Evolutionary conservation across 2,888 invertebrate species (phyloP).

Genomic region (Ethmia dodecea): DNA sequence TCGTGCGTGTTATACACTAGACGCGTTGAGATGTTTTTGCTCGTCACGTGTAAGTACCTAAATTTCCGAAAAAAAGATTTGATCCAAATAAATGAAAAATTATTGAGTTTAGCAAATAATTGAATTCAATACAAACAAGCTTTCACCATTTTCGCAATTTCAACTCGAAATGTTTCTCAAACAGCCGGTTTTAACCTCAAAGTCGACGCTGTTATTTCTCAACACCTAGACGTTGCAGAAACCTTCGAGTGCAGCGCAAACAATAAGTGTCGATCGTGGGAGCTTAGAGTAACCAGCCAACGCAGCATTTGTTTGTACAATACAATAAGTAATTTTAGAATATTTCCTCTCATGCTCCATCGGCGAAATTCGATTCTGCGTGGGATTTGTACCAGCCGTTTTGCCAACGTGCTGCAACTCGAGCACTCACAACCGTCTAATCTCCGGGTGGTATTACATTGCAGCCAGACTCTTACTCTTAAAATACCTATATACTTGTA

Average conservation of each 20-base stretch:
- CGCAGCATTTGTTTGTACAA: slow-evolving; percentile 40
- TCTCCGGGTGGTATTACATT: background rate
- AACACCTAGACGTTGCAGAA: slow-evolving; percentile 67
- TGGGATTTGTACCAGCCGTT: slow-evolving; percentile 33
- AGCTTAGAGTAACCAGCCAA: slow-evolving; percentile 47
- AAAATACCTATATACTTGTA: background rate
- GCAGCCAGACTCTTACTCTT: slow-evolving; percentile 3
- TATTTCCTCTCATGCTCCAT: slow-evolving; percentile 54
- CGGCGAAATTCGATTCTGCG: slow-evolving; percentile 49
- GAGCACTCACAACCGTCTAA: slow-evolving; percentile 18
- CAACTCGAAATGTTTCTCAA: slow-evolving; percentile 64
- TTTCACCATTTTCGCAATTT: slow-evolving; percentile 69
- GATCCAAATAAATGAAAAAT: slow-evolving; percentile 31
- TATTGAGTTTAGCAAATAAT: too few species aligned
- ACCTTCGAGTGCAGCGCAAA: slow-evolving; percentile 66
- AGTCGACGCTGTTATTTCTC: slow-evolving; percentile 56
- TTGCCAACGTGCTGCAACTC: slow-evolving; percentile 27
- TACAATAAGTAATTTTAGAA: slow-evolving; percentile 51
- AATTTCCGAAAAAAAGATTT: slow-evolving; percentile 12
- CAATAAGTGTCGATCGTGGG: slow-evolving; percentile 67
- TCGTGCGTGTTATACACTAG: slow-evolving; percentile 23
- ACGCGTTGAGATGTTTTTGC: too few species aligned
- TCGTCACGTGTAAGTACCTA: slow-evolving; percentile 7
- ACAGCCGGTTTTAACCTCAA: slow-evolving; percentile 60
- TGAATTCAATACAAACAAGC: too few species aligned